Evolutionary conservation across 2,888 invertebrate species (phyloP), one percentile per base, ranked within the genome.

Genomic region (Emmelina monodactyla): DNA sequence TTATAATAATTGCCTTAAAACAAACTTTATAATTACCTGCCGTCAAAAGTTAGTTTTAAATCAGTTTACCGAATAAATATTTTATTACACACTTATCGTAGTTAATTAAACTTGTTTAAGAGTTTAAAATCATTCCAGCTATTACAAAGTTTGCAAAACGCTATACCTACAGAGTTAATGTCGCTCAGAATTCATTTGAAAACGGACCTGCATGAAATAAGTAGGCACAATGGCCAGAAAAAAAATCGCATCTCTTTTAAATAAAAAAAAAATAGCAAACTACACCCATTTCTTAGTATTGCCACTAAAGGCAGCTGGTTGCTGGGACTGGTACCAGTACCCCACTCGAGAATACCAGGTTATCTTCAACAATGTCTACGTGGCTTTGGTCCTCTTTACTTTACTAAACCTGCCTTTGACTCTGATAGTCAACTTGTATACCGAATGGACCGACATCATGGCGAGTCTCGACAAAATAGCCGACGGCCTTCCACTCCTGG

Each of bases 361-460:
- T 2, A 45, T 68, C 1, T 13, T 58, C 0, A 76, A 78, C 38
- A 47, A 65, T 10, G 30, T 63, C 0, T 75, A 75, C 25, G 37
- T 71, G 1, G 45, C 49, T 2, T 22, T 64, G 10, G 70, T 72
- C 2, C 33, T 76, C 2, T 72, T 70, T 30, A 44, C 58, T 0
- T 43, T 75, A 0, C 42, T 44, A 0, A 54, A 64, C 29, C 41
- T 58, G 1, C 46, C 58, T 0, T 33, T 56, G 0, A 53, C 57
- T 1, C 41, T 78, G 2, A 41, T 48, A 0, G 61, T 70, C 0
- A 55, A 70, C 42, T 38, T 78, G 28, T 63, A 64, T 16, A 59
- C 55, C 0, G 67, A 67, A 39, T 73, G 73, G 75, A 40, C 47
- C 1, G 64, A 65, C 13, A 40, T 69, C 0, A 75, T 78, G 72